Evolutionary conservation across 2,888 invertebrate species (phyloP), one percentile per base, ranked within the genome.

Genomic region (Criorhina ranunculi): DNA sequence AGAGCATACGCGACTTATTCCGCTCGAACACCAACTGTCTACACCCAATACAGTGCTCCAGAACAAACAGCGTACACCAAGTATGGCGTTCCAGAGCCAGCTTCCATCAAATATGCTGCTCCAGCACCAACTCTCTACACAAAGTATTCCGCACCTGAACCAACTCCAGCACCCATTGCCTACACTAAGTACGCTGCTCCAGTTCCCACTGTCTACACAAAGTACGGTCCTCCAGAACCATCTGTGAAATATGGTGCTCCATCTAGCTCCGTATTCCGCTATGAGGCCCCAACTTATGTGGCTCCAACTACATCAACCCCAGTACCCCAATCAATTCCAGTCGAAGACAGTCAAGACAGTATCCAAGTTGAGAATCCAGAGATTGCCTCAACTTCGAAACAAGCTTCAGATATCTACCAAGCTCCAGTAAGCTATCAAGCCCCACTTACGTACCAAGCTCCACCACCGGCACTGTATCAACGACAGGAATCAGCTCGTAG

Each of bases 121-220:
- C 86, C 87, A 59, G 85, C 87, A 60, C 67, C 60, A 33, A 37
- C 81, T 12, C 35, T 55, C 24, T 57, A 62, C 35, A 57, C 57
- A 0, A 49, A 51, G 11, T 82, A 70, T 17, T 42, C 57, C 0
- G 66, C 53, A n/a, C 42, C 77, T 8, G 66, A 55, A 9, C 31
- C 35, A 37, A 88, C 88, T 76, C 86, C 88, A 77, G 85, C 88
- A 15, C 81, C 88, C 15, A 77, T 88, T 15, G 72, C 86, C 37
- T 89, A 87, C 46, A 88, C 88, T 24, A 55, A 75, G 7, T 90
- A 91, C 86, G 88, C 88, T 11, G 88, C 89, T 31, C 89, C 90
- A 29, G 42, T 11, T 19, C 57, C 57, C 11, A 31, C 57, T 2
- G 44, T 35, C 5, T 51, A 64, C n/a, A 79, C 57, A 0, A 67